phyloP scores from a whole-genome alignment of 1,140 invertebrate genomes.

The Pachyrhynchus sulphureomaculatus region DNA sequence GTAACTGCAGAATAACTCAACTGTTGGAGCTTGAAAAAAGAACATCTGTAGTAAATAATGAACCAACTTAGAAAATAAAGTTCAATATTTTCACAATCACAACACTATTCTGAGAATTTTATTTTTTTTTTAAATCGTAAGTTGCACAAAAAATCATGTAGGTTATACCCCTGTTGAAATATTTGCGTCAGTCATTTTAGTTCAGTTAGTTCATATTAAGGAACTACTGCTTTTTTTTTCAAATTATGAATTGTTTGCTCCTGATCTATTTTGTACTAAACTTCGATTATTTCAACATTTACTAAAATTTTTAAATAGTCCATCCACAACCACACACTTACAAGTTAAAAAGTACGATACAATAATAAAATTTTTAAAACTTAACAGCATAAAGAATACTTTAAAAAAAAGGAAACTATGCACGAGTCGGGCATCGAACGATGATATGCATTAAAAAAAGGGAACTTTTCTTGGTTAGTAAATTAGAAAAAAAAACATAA shows the following conservation, averaged over 20 bases:
- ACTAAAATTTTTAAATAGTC: not conserved
- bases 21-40: too few species aligned
- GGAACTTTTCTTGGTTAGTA: not conserved
- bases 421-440: not conserved
- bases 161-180: too few species aligned
- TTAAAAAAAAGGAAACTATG: constrained; percentile 11
- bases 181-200: too few species aligned
- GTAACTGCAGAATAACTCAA: too few species aligned
- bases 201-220: too few species aligned
- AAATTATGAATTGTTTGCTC: constrained; percentile 1
- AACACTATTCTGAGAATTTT: too few species aligned
- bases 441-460: constrained; percentile 18
- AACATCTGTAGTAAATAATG: too few species aligned
- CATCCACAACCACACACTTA: constrained; percentile 29
- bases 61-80: too few species aligned
- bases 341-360: constrained; percentile 20
- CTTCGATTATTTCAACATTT: not conserved
- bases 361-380: constrained; percentile 30
- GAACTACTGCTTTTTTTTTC: too few species aligned
- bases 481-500: not conserved
- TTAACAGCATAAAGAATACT: constrained; percentile 30
- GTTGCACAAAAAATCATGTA: too few species aligned
- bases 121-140: too few species aligned
- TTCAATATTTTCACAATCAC: too few species aligned
- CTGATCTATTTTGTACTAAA: constrained; percentile 5